Evolutionary conservation across 2,113 vertebrate genomes (phyloP).

Genomic region (Osmerus mordax): DNA sequence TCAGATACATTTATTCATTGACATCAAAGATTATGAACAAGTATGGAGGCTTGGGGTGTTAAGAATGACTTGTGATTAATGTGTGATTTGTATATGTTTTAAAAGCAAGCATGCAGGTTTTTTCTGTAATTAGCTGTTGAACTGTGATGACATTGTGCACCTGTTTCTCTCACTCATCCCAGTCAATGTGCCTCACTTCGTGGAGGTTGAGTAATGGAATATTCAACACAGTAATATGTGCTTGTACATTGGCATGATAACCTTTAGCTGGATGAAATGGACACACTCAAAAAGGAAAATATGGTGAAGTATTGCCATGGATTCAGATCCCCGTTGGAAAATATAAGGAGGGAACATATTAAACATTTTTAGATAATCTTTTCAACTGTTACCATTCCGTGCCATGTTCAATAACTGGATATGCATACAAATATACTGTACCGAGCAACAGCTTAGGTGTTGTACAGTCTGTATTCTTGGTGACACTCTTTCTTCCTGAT

Average conservation of each 20-base stretch:
- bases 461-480: not conserved
- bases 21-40: too few species aligned
- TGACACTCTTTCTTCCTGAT: too few species aligned
- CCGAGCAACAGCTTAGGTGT: too few species aligned
- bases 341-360: not conserved
- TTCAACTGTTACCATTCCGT: not conserved
- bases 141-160: not conserved
- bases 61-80: too few species aligned
- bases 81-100: not conserved
- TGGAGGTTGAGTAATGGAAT: not conserved
- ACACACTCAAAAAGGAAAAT: not conserved
- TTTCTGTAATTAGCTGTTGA: not conserved
- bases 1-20: too few species aligned
- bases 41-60: too few species aligned
- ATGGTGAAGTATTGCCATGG: not conserved
- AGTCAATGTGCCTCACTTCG: not conserved
- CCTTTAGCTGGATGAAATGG: not conserved
- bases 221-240: not conserved
- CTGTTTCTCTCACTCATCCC: not conserved
- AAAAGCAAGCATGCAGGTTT: not conserved
- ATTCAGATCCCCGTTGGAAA: not conserved
- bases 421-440: not conserved
- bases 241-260: constrained; percentile 21
- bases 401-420: not conserved
- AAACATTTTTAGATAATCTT: not conserved